phyloP scores from a whole-genome alignment of 2,113 vertebrate species.

The Sinocyclocheilus maitianheensis region DNA sequence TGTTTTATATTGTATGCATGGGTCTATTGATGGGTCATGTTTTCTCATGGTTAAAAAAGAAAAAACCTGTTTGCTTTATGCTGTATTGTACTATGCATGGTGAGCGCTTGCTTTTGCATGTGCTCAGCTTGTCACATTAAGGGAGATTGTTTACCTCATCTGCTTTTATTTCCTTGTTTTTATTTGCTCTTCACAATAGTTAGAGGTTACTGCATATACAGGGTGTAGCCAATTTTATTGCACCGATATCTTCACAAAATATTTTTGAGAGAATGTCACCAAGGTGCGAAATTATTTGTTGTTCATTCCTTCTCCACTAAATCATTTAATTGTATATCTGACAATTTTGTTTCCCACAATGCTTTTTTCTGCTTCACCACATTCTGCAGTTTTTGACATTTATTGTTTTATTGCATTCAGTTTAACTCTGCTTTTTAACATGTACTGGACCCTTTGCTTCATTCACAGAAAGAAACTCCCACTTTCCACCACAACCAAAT shows the following conservation, averaged over 20 bases:
- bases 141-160: slow-evolving; percentile 48
- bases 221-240: slow-evolving; percentile 69
- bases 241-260: slow-evolving; percentile 34
- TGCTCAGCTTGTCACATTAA: slow-evolving; percentile 57
- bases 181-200: slow-evolving; percentile 51
- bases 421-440: slow-evolving; percentile 54
- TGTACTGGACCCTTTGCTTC: slow-evolving; percentile 59
- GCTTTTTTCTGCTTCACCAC: neutral
- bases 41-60: neutral
- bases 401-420: slow-evolving; percentile 57
- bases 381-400: neutral
- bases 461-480: slow-evolving; percentile 49
- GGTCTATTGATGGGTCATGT: slow-evolving; percentile 15
- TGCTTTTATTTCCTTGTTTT: slow-evolving; percentile 39
- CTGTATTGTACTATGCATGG: slow-evolving; percentile 47
- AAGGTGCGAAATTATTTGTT: neutral
- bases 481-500: neutral
- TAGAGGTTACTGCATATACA: slow-evolving; percentile 75
- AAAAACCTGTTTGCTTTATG: slow-evolving; percentile 2
- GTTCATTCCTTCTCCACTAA: neutral
- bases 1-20: slow-evolving; percentile 35
- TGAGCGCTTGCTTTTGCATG: slow-evolving; percentile 66
- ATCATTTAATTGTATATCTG: neutral
- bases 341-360: slow-evolving; percentile 13
- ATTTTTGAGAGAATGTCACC: slow-evolving; percentile 10